A percentile compares a stretch with the other conserved stretches of the same genome.
Conservation (phyloP, 2,888 invertebrate genomes). For the Dione vanillae region DNA sequence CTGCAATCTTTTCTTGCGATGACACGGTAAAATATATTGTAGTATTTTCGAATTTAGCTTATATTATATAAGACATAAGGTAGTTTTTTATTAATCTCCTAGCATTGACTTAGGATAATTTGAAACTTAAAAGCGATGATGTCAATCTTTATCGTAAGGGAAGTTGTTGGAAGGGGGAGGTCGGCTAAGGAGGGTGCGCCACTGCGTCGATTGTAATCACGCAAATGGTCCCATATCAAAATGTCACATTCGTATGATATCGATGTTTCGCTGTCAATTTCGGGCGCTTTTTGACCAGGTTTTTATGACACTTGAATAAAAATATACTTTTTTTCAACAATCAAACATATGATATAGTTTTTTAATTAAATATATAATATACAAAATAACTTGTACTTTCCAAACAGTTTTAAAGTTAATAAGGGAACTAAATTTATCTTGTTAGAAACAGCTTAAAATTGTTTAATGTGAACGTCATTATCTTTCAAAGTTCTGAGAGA, state of each 20-base stretch:
- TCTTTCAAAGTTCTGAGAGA: constrained; percentile 52
- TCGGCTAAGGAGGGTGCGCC: constrained; percentile 74
- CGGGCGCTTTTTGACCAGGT: constrained; percentile 46
- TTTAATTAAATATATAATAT: neutral
- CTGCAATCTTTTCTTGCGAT: constrained; percentile 82
- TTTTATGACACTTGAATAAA: constrained; percentile 45
- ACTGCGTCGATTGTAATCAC: constrained; percentile 83
- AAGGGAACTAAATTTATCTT: constrained; percentile 27
- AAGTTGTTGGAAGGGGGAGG: constrained; percentile 74
- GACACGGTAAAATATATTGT: constrained; percentile 73
- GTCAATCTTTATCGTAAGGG: constrained; percentile 83
- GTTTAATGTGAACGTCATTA: constrained; percentile 46
- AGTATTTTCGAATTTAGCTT: constrained; percentile 55
- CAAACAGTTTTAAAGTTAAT: neutral
- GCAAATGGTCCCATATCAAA: constrained; percentile 82
- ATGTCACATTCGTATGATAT: constrained; percentile 76
- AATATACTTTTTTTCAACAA: constrained; percentile 26
- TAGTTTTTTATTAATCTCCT: constrained; percentile 56
- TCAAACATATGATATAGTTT: neutral
- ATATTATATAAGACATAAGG: constrained; percentile 57
- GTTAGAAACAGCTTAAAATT: constrained; percentile 40
- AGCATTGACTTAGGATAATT: constrained; percentile 73
- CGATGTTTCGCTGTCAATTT: constrained; percentile 71
- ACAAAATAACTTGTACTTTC: neutral
- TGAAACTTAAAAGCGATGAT: constrained; percentile 74